Conservation (phyloP, 53 echinoderm and acorn worm genomes). For the Echinometra lucunter region DNA sequence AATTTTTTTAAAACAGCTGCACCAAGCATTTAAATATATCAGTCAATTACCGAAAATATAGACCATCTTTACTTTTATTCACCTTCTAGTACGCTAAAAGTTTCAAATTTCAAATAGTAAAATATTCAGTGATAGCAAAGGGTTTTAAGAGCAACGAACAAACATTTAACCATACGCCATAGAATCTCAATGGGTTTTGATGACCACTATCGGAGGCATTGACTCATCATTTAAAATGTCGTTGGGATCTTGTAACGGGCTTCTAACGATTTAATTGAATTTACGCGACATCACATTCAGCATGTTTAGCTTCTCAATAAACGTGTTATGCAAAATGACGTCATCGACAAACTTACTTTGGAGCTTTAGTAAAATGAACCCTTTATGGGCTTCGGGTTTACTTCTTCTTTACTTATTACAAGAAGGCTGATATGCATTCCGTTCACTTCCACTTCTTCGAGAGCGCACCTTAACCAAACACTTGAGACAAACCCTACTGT, state of each 20-base stretch:
- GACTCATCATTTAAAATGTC: background rate
- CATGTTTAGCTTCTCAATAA: too few species aligned
- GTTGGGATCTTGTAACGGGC: background rate
- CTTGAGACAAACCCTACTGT: background rate
- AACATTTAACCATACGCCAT: background rate
- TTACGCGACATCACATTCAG: too few species aligned
- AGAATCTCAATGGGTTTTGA: background rate
- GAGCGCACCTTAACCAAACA: background rate
- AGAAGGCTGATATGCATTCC: too few species aligned
- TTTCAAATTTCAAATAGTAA: background rate
- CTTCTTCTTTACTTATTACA: background rate
- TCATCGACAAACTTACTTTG: background rate
- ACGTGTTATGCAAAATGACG: too few species aligned
- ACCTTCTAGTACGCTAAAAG: background rate
- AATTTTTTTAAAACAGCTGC: slow-evolving; percentile 33
- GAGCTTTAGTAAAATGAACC: background rate
- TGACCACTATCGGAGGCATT: background rate
- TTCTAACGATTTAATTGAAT: background rate
- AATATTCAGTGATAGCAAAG: background rate
- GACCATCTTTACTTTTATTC: background rate
- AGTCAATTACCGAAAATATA: background rate
- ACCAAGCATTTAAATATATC: slow-evolving; percentile 1
- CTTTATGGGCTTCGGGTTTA: background rate
- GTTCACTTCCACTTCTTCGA: background rate
- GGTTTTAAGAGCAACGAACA: background rate